Base-by-base conservation (phyloP, 1,140 invertebrate genomes). In the Pomacea maculata region DNA sequence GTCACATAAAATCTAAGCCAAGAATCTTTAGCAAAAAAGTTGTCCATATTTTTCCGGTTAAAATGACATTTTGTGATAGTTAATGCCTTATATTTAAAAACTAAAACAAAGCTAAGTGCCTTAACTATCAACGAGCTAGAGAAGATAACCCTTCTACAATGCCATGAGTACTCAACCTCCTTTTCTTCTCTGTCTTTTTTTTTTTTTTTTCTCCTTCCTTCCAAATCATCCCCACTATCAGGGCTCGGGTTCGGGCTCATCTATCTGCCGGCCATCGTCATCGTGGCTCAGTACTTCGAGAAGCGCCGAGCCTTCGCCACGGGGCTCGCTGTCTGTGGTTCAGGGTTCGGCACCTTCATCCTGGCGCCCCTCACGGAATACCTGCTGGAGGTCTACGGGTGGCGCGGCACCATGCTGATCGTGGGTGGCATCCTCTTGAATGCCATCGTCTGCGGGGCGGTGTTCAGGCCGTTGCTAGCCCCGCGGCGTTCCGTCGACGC, bases 261-360 rank as follows among this genome's bases (percentile, higher is more conserved):
- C 84, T 98, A 97, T 92, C 95, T 97, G 64, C 96, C 97, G 11
- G 95, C 96, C n/a, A 96, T 98, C 65, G 95, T 98, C 85, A 95
- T 95, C n/a, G 95, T 97, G 3, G 96, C 96, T 9, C 97, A 97
- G 92, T 98, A 98, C 92, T 98, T 98, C 91, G 96, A 97, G 91
- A 95, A 95, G 92, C 95, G 95, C 93, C 92, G 97, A 75, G 96
- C 96, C 4, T 91, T 98, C 74, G 97, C 97, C 0, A 97, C 96
- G 0, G 97, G 97, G 17, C 95, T 98, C 70, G 96, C 96, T 25
- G 89, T 91, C 19, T 89, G 88, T 81, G 90, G 90, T 7, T 87
- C 87, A 52, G 90, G 90, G 17, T 83, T 90, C 57, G 90, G 90
- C 19, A 90, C 89, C 25, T 90, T 90, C 81, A 82, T 89, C 25